Evolutionary conservation across 2,113 vertebrate genomes (phyloP).

Genomic region (Muntiacus muntjak): DNA sequence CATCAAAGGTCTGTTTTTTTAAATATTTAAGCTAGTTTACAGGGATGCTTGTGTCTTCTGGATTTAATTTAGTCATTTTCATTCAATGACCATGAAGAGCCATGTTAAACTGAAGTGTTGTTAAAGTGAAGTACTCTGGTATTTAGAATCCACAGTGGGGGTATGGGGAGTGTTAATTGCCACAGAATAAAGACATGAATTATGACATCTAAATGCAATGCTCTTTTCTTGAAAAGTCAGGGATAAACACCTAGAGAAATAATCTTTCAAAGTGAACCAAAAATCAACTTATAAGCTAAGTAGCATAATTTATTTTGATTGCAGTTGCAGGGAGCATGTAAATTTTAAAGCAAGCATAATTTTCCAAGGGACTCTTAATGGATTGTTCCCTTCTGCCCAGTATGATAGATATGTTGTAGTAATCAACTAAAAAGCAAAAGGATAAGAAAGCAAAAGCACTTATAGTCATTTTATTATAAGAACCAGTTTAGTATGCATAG

Average conservation of each 20-base stretch:
- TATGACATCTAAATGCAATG: neutral
- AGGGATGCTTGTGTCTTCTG: slow-evolving; percentile 61
- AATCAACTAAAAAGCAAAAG: neutral
- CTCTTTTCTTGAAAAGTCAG: slow-evolving; percentile 67
- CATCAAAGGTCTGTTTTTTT: neutral
- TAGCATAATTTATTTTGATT: slow-evolving; percentile 26
- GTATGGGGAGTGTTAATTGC: slow-evolving; percentile 45
- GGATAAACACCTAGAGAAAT: slow-evolving; percentile 8
- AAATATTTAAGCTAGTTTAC: slow-evolving; percentile 62
- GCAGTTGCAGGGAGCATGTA: neutral
- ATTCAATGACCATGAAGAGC: slow-evolving; percentile 72
- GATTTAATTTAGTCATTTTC: slow-evolving; percentile 76
- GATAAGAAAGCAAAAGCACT: neutral
- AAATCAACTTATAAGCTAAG: slow-evolving; percentile 32
- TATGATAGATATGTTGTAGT: neutral
- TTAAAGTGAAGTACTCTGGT: slow-evolving; percentile 57
- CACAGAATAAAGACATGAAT: slow-evolving; percentile 55
- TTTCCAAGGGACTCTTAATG: slow-evolving; percentile 21
- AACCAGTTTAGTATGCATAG: neutral
- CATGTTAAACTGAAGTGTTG: slow-evolving; percentile 68
- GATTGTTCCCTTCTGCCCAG: neutral
- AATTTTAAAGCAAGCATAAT: slow-evolving; percentile 45
- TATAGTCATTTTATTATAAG: slow-evolving; percentile 18
- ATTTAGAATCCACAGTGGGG: slow-evolving; percentile 40
- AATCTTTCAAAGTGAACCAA: neutral